Percentiles rank a stretch among this genome's conserved stretches.
Evolutionary conservation across 2,113 vertebrate species (phyloP).

Genomic region (Etheostoma cragini): DNA sequence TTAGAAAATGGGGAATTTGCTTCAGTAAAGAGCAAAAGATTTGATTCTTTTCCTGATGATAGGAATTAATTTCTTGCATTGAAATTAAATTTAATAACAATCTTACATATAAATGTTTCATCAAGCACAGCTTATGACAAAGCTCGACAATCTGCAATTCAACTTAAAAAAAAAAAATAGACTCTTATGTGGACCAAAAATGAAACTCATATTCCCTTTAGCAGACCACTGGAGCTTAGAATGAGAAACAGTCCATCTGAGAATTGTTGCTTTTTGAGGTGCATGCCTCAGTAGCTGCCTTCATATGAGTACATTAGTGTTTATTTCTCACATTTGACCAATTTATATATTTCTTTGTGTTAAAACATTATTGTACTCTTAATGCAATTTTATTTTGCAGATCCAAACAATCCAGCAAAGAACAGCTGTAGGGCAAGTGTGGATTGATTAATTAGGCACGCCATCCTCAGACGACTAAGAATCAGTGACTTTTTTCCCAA

Average conservation of each 20-base stretch:
- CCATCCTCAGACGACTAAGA: conserved; percentile 22
- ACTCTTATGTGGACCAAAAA: conserved; percentile 15
- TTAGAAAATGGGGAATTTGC: not conserved
- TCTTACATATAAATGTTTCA: conserved; percentile 5
- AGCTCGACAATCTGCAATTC: not conserved
- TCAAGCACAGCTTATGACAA: not conserved
- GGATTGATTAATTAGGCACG: conserved; percentile 20
- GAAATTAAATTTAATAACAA: not conserved
- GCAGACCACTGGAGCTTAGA: conserved; percentile 39
- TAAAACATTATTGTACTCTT: not conserved
- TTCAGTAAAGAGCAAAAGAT: not conserved
- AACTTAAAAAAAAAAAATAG: not conserved
- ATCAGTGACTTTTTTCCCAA: conserved; percentile 8
- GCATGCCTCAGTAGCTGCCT: conserved; percentile 2
- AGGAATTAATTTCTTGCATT: not conserved
- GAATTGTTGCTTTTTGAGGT: conserved; percentile 25
- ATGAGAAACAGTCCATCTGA: conserved; percentile 31
- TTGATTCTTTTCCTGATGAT: not conserved
- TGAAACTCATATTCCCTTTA: conserved; percentile 6
- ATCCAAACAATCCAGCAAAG: conserved; percentile 28
- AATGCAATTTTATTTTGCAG: not conserved
- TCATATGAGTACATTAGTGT: not conserved
- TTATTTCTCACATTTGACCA: conserved; percentile 24
- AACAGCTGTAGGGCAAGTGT: not conserved
- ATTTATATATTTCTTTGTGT: not conserved